phyloP scores from a whole-genome alignment of 1,140 invertebrate species.

The Sitobion miscanthi region DNA sequence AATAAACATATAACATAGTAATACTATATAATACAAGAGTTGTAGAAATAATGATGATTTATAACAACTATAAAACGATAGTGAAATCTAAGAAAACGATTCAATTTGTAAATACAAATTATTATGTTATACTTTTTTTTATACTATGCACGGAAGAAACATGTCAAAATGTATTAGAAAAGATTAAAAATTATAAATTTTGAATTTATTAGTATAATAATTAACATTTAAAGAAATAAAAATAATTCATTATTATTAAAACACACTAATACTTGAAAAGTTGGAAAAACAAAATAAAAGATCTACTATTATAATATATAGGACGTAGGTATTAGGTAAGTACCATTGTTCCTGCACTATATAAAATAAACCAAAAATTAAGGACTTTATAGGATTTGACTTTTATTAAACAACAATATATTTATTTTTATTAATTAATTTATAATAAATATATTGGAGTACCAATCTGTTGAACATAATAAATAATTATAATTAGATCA shows the following conservation, averaged over 20 bases:
- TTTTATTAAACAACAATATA: background rate
- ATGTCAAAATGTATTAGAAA: background rate
- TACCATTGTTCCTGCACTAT: background rate
- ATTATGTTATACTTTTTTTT: no score
- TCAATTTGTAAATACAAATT: background rate
- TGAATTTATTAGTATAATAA: background rate
- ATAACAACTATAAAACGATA: background rate
- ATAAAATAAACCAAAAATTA: background rate
- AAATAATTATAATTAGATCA: background rate
- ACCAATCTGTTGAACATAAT: background rate
- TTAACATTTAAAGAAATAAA: background rate
- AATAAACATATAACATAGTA: background rate
- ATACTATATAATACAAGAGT: background rate
- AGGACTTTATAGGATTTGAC: background rate
- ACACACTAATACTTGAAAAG: background rate
- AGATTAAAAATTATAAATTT: background rate
- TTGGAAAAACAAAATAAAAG: background rate
- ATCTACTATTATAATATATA: background rate
- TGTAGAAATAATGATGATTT: conserved; percentile 25
- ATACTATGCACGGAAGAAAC: no score
- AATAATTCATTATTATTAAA: background rate
- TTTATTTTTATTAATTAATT: background rate
- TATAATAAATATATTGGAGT: background rate
- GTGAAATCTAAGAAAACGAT: background rate
- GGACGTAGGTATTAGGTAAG: background rate